A percentile compares a stretch with the other conserved stretches of the same genome.
phyloP scores from a whole-genome alignment of 2,888 invertebrate species.

The Stratiomys singularior region DNA sequence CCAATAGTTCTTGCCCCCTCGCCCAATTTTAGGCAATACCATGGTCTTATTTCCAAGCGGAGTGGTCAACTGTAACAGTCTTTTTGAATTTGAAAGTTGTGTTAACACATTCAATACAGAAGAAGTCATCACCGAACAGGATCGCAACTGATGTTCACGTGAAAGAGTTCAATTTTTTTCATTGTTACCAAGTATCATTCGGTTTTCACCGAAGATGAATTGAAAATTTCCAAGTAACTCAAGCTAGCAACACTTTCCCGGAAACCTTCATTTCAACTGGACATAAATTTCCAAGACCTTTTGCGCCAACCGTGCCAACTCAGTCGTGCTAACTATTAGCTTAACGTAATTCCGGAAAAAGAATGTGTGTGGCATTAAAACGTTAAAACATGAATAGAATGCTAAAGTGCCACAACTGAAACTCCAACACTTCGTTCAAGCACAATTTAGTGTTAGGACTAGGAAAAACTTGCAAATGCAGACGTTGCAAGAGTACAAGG shows the following conservation, averaged over 20 bases:
- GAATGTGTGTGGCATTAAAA: slow-evolving; percentile 48
- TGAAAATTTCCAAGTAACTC: too few relatives aligned
- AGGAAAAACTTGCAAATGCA: not conserved
- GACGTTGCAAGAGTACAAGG: slow-evolving; percentile 20
- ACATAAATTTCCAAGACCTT: slow-evolving; percentile 37
- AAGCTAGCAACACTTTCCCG: not conserved
- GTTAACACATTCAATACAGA: too few relatives aligned
- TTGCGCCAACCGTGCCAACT: slow-evolving; percentile 5
- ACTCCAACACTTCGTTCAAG: slow-evolving; percentile 27
- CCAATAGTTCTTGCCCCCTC: slow-evolving; percentile 38
- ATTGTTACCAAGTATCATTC: too few relatives aligned
- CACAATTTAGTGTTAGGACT: slow-evolving; percentile 4
- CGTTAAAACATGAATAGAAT: slow-evolving; percentile 32
- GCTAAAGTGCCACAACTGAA: slow-evolving; percentile 18
- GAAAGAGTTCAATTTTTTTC: too few relatives aligned
- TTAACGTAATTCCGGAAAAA: slow-evolving; percentile 5
- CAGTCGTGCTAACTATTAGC: slow-evolving; percentile 48
- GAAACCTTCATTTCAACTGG: not conserved
- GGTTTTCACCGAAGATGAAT: too few relatives aligned
- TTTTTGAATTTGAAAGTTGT: too few relatives aligned
- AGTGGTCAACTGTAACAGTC: not conserved
- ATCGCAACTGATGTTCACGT: too few relatives aligned
- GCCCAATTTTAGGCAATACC: slow-evolving; percentile 5
- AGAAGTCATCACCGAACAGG: too few relatives aligned
- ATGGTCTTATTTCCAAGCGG: not conserved